A percentile compares a stretch with the other conserved stretches of the same genome.
phyloP scores from a whole-genome alignment of 2,888 invertebrate species.

The Cordilura impudica region DNA sequence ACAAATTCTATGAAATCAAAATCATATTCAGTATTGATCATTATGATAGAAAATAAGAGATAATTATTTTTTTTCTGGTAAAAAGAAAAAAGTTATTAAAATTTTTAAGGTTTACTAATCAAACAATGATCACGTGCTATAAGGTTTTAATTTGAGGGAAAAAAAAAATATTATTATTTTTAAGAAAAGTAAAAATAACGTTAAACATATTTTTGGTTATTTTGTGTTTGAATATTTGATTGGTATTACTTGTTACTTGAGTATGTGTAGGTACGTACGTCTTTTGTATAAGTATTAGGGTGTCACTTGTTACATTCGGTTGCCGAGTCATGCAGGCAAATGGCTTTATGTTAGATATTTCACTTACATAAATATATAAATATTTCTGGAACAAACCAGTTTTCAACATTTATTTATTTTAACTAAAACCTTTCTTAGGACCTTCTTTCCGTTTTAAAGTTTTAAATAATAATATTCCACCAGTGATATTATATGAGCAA shows the following conservation, averaged over 20 bases:
- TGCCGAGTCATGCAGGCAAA: too few species aligned
- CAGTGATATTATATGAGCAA: too few species aligned
- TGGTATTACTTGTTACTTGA: not conserved
- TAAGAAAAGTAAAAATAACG: slow-evolving; percentile 42
- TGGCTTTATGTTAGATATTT: too few species aligned
- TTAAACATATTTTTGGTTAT: slow-evolving; percentile 11
- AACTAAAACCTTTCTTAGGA: too few species aligned
- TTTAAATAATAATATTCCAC: too few species aligned
- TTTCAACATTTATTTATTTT: too few species aligned
- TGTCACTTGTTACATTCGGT: not conserved
- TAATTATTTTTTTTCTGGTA: slow-evolving; percentile 34
- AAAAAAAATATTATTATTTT: slow-evolving; percentile 19
- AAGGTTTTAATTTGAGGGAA: slow-evolving; percentile 40
- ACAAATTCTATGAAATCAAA: slow-evolving; percentile 39
- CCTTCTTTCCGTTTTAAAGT: too few species aligned
- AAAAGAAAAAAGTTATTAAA: not conserved
- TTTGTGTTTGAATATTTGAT: not conserved
- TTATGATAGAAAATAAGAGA: slow-evolving; percentile 57
- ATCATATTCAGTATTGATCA: slow-evolving; percentile 44
- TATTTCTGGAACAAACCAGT: too few species aligned
- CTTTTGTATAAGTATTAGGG: too few species aligned
- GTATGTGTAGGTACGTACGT: slow-evolving; percentile 6
- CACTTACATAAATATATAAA: too few species aligned
- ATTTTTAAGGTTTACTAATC: not conserved
- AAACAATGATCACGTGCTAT: slow-evolving; percentile 60